phyloP scores from a whole-genome alignment of 1,140 invertebrate species.

The Drosophila orosa region DNA sequence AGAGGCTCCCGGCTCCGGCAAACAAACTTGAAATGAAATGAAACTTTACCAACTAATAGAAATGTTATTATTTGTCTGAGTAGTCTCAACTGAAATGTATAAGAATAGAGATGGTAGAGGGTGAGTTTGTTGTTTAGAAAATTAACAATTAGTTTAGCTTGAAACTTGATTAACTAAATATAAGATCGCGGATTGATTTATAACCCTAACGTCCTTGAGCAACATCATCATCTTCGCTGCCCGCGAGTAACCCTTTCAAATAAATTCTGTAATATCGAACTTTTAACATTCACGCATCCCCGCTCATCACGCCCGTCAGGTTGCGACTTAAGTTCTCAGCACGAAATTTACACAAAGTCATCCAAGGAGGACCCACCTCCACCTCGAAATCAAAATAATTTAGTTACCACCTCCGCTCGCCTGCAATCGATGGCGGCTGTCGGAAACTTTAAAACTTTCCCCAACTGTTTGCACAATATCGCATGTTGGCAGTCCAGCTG shows the following conservation, averaged over 20 bases:
- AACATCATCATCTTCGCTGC: constrained; percentile 6
- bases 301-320: constrained; percentile 39
- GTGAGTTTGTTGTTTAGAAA: constrained; percentile 20
- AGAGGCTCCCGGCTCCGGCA: constrained; percentile 29
- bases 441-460: constrained; percentile 80
- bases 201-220: constrained; percentile 11
- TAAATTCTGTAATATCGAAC: constrained; percentile 41
- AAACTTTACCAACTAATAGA: constrained; percentile 74
- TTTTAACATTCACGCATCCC: constrained; percentile 35
- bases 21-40: constrained; percentile 53
- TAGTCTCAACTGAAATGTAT: constrained; percentile 45
- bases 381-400: constrained; percentile 70
- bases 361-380: constrained; percentile 10
- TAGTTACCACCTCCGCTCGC: constrained; percentile 67
- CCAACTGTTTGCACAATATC: constrained; percentile 77
- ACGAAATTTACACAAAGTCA: constrained; percentile 57
- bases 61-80: constrained; percentile 72
- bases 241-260: constrained; percentile 23
- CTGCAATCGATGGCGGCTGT: constrained; percentile 69
- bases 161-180: constrained; percentile 39
- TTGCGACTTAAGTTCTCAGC: constrained; percentile 55
- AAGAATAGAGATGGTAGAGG: background rate
- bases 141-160: constrained; percentile 9
- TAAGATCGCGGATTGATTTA: constrained; percentile 33
- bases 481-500: constrained; percentile 39